A percentile compares a stretch with the other conserved stretches of the same genome.
Evolutionary conservation across 2,113 vertebrate species (phyloP).

Genomic region (Aptenodytes patagonicus): DNA sequence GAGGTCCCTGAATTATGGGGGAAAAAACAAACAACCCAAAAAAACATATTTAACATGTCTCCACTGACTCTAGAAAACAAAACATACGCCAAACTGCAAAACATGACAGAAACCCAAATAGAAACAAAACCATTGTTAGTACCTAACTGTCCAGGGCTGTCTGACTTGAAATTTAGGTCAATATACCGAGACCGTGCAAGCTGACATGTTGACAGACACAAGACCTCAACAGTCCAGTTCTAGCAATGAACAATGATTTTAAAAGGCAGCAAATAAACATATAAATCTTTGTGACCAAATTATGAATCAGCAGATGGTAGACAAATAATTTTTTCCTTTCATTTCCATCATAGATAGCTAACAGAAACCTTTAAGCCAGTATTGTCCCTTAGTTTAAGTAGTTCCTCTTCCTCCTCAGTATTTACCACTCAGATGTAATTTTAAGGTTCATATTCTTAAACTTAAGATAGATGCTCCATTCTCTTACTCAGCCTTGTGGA

Average conservation of each 20-base stretch:
- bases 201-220: not conserved
- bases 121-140: not conserved
- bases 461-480: not conserved
- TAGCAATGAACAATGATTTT: not conserved
- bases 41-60: accelerated
- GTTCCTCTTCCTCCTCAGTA: not conserved
- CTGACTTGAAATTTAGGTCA: not conserved
- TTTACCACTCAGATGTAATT: not conserved
- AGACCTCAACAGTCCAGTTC: not conserved
- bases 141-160: not conserved
- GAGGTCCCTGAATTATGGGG: not conserved
- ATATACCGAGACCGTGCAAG: not conserved
- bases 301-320: not conserved
- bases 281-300: not conserved
- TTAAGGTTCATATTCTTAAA: not conserved
- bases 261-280: not conserved
- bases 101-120: not conserved
- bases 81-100: not conserved
- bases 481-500: not conserved
- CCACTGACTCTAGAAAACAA: not conserved
- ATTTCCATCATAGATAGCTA: not conserved
- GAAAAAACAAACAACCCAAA: not conserved
- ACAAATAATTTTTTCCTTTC: not conserved
- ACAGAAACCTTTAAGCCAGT: not conserved
- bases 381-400: not conserved